Conservation (phyloP, 2,113 vertebrate genomes). For the Ellobius talpinus region DNA sequence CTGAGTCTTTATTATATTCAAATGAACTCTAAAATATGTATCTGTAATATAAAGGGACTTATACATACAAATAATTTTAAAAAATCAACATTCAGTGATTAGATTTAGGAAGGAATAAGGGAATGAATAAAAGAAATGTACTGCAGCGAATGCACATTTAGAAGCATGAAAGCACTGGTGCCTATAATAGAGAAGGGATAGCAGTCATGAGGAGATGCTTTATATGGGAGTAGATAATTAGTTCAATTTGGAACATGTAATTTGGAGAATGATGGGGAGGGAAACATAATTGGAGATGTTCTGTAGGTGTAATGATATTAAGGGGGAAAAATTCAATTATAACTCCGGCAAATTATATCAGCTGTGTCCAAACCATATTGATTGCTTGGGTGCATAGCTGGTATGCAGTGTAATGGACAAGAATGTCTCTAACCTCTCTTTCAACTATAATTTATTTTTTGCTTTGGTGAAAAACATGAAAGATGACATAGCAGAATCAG, state of each 20-base stretch:
- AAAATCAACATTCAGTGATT: slow-evolving; percentile 30
- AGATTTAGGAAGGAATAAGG: slow-evolving; percentile 40
- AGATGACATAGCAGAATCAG: neutral
- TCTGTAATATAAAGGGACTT: slow-evolving; percentile 40
- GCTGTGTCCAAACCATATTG: slow-evolving; percentile 74
- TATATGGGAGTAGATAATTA: slow-evolving; percentile 78
- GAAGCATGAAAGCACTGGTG: slow-evolving; percentile 56
- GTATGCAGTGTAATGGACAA: neutral
- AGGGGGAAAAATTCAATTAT: slow-evolving; percentile 79
- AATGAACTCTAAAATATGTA: slow-evolving; percentile 48
- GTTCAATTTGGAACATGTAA: slow-evolving; percentile 82
- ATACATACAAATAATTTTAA: slow-evolving; percentile 42
- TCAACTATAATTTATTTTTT: neutral
- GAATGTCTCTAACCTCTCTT: slow-evolving; percentile 24
- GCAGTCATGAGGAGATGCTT: slow-evolving; percentile 55
- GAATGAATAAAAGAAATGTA: slow-evolving; percentile 19
- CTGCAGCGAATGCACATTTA: slow-evolving; percentile 59
- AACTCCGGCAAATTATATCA: slow-evolving; percentile 73
- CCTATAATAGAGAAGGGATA: slow-evolving; percentile 74
- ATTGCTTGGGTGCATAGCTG: slow-evolving; percentile 65
- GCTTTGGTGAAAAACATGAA: slow-evolving; percentile 38
- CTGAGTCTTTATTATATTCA: slow-evolving; percentile 26
- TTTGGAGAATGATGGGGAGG: slow-evolving; percentile 75
- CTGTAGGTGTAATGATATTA: slow-evolving; percentile 82
- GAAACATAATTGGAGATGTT: slow-evolving; percentile 81